Percentiles rank a stretch among this genome's conserved stretches.
Evolutionary conservation across 2,113 vertebrate genomes (phyloP).

Genomic region (Athene cunicularia): DNA sequence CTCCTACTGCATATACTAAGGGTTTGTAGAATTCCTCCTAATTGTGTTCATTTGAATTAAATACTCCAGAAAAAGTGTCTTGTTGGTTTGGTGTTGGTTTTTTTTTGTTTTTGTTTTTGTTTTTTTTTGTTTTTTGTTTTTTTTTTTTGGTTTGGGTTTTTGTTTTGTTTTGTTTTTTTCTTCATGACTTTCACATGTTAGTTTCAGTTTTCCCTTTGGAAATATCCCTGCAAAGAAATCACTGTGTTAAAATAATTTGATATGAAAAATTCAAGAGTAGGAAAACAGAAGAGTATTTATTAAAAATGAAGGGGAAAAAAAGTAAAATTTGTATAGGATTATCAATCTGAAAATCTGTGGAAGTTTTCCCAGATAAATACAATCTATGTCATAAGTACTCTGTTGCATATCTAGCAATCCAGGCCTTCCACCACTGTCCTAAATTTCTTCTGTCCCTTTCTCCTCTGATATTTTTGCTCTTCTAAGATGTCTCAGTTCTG

Average conservation of each 20-base stretch:
- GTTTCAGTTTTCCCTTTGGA: neutral
- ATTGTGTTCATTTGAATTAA: neutral
- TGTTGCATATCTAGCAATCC: neutral
- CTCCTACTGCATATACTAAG: neutral
- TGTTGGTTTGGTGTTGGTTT: no score
- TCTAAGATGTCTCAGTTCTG: neutral
- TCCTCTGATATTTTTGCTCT: neutral
- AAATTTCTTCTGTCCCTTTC: neutral
- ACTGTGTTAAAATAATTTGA: neutral
- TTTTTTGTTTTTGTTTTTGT: no score
- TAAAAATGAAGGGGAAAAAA: neutral
- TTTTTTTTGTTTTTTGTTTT: no score
- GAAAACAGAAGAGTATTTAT: neutral
- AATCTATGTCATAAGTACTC: neutral
- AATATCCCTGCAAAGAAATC: neutral
- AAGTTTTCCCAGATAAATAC: neutral
- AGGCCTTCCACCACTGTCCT: neutral
- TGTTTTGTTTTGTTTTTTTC: no score
- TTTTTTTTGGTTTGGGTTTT: no score
- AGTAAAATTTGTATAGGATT: neutral
- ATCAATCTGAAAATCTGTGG: neutral
- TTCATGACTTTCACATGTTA: neutral
- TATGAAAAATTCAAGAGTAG: neutral
- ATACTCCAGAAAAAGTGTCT: neutral
- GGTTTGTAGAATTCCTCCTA: neutral